phyloP scores from a whole-genome alignment of 2,113 vertebrate species.

The Ptyas mucosa region DNA sequence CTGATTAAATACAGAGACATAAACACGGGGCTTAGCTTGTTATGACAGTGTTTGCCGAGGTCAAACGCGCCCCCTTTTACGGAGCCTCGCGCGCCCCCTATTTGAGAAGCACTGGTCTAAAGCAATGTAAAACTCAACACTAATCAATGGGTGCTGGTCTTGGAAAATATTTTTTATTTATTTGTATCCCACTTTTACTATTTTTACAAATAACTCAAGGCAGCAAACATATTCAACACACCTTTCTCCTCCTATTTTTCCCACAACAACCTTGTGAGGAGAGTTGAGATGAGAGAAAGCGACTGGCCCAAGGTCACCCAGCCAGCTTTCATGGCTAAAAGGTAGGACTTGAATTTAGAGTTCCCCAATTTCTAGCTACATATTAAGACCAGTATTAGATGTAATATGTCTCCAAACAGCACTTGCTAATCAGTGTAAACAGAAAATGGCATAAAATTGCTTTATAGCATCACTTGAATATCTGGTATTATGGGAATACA shows the following conservation, averaged over 20 bases:
- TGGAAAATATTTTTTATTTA: background rate
- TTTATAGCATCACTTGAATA: background rate
- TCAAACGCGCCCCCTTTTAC: too few relatives aligned
- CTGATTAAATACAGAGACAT: too few relatives aligned
- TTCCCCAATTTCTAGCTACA: background rate
- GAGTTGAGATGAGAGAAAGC: background rate
- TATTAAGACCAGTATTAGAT: background rate
- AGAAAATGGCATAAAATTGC: background rate
- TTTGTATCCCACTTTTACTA: background rate
- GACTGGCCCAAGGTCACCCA: background rate
- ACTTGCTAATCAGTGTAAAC: background rate
- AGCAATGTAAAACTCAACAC: background rate
- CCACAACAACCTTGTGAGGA: background rate
- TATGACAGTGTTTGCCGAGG: too few relatives aligned
- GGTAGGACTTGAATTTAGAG: background rate
- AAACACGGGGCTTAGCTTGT: too few relatives aligned
- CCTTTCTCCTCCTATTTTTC: background rate
- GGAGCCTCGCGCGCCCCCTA: too few relatives aligned
- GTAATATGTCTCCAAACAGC: background rate
- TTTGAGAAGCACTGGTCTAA: too few relatives aligned
- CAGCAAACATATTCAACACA: background rate
- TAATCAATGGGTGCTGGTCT: background rate
- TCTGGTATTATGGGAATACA: background rate
- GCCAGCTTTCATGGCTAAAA: background rate
- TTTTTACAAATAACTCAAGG: background rate